Evolutionary conservation across 2,113 vertebrate genomes (phyloP).

Genomic region (Apistogramma diplotaenia): DNA sequence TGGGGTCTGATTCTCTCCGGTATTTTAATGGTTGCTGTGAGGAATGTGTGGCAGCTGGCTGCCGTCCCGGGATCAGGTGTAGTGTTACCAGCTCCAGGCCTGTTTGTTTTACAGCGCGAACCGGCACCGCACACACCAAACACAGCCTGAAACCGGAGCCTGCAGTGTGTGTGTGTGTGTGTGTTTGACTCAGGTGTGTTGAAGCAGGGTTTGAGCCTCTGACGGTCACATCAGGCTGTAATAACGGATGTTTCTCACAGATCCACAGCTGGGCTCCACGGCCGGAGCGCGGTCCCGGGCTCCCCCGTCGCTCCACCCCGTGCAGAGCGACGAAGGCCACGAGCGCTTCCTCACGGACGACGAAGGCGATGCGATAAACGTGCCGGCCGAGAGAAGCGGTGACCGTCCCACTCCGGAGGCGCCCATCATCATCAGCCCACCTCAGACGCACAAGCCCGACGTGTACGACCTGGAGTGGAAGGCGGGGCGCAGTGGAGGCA

Average conservation of each 20-base stretch:
- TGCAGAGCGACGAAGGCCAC: constrained; percentile 77
- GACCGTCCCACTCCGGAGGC: constrained; percentile 83
- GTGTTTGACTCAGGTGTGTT: constrained; percentile 24
- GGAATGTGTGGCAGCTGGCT: constrained; percentile 78
- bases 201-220: too few species aligned
- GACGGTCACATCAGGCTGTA: background rate
- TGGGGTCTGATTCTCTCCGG: constrained; percentile 70
- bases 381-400: constrained; percentile 39
- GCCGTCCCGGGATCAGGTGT: constrained; percentile 66
- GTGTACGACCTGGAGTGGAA: constrained; percentile 89
- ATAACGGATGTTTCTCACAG: constrained; percentile 46
- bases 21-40: constrained; percentile 81
- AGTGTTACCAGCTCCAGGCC: constrained; percentile 71
- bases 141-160: constrained; percentile 30
- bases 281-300: constrained; percentile 14
- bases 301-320: constrained; percentile 54
- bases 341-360: constrained; percentile 48
- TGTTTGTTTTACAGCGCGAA: constrained; percentile 81
- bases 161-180: background rate
- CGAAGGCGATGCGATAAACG: background rate
- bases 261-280: constrained; percentile 58
- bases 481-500: constrained; percentile 85
- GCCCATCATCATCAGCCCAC: constrained; percentile 94
- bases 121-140: constrained; percentile 45
- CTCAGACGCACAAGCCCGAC: constrained; percentile 88